A percentile compares a stretch with the other conserved stretches of the same genome.
Conservation (phyloP, 92 coral and sea anemone genomes). For the Umimayanthus chanpuru region DNA sequence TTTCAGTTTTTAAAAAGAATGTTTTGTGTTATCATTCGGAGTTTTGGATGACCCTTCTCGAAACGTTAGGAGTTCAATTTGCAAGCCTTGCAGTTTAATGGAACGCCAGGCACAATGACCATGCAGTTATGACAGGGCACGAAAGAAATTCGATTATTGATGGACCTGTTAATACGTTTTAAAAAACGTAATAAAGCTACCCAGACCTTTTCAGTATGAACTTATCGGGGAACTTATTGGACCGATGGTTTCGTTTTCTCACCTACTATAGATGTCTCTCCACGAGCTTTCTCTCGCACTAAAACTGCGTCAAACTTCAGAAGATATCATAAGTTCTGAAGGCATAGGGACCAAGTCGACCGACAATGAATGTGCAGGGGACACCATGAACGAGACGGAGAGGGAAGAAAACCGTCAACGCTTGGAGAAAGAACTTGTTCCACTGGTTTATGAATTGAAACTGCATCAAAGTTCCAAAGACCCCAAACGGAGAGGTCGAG, state of each 20-base stretch:
- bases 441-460: constrained; percentile 19
- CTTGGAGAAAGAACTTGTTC: constrained; percentile 6
- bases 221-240: background rate
- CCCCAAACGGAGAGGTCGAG: constrained; percentile 2
- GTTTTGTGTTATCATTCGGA: no score
- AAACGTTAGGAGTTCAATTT: no score
- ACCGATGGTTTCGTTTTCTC: background rate
- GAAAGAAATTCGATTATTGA: no score
- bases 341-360: background rate
- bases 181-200: no score
- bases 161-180: no score
- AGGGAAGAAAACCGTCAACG: constrained; percentile 7
- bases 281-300: constrained; percentile 14
- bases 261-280: constrained; percentile 14
- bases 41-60: no score
- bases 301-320: constrained; percentile 5
- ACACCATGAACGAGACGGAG: background rate
- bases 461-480: constrained; percentile 17
- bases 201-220: background rate
- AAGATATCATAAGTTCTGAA: background rate
- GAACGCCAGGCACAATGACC: no score
- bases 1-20: no score
- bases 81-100: no score
- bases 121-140: no score
- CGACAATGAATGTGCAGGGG: background rate